Percentiles rank a stretch among this genome's conserved stretches.
These are phyloP conservation scores for Limosa lapponica DNA, from an alignment of 2,797 vertebrate species.

Conservation along the genomic window DNA sequence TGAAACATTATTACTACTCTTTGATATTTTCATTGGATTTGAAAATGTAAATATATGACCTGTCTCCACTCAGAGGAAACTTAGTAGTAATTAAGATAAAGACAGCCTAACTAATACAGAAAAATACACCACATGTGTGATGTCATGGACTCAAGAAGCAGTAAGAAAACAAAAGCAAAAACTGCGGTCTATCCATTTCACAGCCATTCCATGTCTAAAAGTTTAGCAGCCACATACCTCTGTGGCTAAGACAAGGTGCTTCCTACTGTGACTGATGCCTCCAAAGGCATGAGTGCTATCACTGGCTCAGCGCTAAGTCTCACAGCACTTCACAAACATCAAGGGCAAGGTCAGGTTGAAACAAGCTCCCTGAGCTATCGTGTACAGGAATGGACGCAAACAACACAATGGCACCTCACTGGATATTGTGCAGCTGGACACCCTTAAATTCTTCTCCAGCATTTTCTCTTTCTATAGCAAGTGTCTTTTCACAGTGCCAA, in stretches of 20 bases:
- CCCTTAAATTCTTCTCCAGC: background rate
- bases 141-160: background rate
- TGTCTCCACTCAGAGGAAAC: background rate
- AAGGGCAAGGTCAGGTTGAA: background rate
- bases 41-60: background rate
- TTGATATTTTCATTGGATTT: background rate
- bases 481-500: background rate
- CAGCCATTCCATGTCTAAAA: fast-evolving
- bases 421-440: background rate
- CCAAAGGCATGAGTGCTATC: background rate
- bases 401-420: background rate
- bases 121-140: background rate
- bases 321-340: background rate
- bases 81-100: background rate
- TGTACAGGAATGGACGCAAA: background rate
- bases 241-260: background rate
- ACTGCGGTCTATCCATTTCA: background rate
- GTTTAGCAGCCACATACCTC: background rate
- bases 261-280: background rate
- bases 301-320: background rate
- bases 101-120: background rate
- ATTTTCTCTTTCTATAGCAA: background rate
- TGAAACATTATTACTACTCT: background rate
- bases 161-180: background rate
- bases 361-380: fast-evolving